Conservation (phyloP, 1,140 invertebrate species). For the Heliconius congener region DNA sequence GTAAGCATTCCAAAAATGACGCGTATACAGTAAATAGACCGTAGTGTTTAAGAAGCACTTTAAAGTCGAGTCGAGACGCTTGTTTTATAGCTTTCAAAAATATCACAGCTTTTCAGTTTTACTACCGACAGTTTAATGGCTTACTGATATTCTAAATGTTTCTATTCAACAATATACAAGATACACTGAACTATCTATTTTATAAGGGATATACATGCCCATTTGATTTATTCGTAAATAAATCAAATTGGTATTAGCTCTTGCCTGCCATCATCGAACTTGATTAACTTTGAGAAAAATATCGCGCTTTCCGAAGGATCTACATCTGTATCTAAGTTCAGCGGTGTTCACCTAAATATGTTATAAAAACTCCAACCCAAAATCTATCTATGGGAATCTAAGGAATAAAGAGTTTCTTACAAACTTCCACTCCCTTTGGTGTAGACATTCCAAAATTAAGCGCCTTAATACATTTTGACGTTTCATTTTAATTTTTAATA, state of each 20-base stretch:
- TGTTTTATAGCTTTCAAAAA: constrained; percentile 57
- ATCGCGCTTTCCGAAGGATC: too few species aligned
- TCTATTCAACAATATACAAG: constrained; percentile 40
- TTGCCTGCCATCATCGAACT: too few species aligned
- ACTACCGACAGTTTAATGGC: constrained; percentile 52
- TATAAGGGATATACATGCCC: neutral
- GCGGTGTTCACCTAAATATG: too few species aligned
- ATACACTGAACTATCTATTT: constrained; percentile 14
- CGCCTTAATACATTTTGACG: too few species aligned
- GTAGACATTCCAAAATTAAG: too few species aligned
- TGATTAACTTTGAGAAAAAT: too few species aligned
- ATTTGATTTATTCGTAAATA: neutral
- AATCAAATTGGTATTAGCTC: neutral
- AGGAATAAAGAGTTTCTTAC: too few species aligned
- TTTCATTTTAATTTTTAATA: too few species aligned
- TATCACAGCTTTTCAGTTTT: constrained; percentile 54
- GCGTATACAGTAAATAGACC: constrained; percentile 46
- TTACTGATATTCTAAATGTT: constrained; percentile 46
- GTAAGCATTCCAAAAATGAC: constrained; percentile 43
- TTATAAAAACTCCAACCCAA: too few species aligned
- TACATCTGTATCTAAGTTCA: too few species aligned
- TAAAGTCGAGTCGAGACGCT: constrained; percentile 47
- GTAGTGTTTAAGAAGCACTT: constrained; percentile 52
- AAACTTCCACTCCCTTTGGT: too few species aligned
- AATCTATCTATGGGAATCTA: too few species aligned